Evolutionary conservation across 2,113 vertebrate genomes (phyloP).

Genomic region (Brienomyrus brachyistius): DNA sequence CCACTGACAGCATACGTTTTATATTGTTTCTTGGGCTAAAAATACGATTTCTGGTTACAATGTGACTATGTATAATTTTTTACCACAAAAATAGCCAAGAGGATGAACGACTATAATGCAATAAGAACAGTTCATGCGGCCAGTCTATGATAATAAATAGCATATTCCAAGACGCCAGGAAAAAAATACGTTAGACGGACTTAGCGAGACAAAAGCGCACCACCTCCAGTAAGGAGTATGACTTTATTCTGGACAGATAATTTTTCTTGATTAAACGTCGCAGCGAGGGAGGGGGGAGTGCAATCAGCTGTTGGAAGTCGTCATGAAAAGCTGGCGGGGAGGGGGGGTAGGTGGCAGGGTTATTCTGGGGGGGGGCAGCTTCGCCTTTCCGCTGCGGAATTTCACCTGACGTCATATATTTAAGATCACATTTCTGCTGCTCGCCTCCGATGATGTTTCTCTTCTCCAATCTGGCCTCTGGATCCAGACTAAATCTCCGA

Average conservation of each 20-base stretch:
- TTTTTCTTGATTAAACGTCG: neutral
- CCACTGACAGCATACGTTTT: neutral
- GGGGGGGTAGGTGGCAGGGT: neutral
- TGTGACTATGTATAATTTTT: neutral
- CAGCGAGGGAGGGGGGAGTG: neutral
- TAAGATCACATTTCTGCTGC: constrained; percentile 30
- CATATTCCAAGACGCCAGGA: neutral
- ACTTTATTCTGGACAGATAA: neutral
- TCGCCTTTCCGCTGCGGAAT: constrained; percentile 22
- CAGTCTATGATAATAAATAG: neutral
- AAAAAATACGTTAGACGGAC: neutral
- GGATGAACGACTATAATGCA: neutral
- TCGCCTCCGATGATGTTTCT: constrained; percentile 19
- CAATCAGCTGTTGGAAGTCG: neutral
- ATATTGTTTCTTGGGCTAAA: neutral
- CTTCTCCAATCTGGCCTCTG: constrained; percentile 51
- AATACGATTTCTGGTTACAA: neutral
- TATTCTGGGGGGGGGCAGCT: neutral
- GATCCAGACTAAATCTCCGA: constrained; percentile 41
- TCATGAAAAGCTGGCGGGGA: neutral
- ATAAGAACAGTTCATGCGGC: neutral
- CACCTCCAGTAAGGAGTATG: neutral
- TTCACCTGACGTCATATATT: constrained; percentile 33
- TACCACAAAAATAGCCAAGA: neutral
- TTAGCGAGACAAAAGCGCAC: neutral